phyloP scores from a whole-genome alignment of 2,113 vertebrate species.

The Stictonetta naevosa region DNA sequence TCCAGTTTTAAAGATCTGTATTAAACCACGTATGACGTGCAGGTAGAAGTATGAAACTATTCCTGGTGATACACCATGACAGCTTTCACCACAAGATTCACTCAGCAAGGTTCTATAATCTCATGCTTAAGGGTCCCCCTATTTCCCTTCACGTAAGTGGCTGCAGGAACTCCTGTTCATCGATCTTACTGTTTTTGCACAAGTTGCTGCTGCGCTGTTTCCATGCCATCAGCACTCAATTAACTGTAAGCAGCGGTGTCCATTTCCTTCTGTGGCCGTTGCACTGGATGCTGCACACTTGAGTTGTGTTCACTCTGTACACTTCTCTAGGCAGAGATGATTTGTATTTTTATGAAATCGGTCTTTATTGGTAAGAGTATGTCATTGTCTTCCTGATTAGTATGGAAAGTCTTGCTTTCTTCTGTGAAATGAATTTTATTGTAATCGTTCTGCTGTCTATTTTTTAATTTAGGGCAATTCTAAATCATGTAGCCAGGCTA shows the following conservation, averaged over 20 bases:
- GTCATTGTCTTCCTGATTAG: background rate
- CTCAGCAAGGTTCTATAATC: background rate
- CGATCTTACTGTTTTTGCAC: background rate
- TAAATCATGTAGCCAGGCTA: slow-evolving; percentile 3
- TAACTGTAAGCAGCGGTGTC: background rate
- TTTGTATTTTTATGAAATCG: background rate
- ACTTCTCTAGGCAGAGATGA: background rate
- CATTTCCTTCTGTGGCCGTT: background rate
- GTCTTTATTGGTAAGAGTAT: background rate
- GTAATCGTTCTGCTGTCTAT: background rate
- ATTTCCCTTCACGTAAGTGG: background rate
- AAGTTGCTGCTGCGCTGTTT: background rate
- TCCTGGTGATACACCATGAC: background rate
- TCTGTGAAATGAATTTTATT: slow-evolving; percentile 12
- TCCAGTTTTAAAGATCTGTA: background rate
- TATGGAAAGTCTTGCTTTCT: background rate
- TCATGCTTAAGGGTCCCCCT: background rate
- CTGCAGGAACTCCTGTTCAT: background rate
- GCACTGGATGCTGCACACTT: background rate
- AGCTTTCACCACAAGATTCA: background rate
- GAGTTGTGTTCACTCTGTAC: background rate
- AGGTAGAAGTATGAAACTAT: background rate
- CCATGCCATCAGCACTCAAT: background rate
- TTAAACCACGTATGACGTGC: background rate
- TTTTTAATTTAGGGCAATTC: slow-evolving; percentile 22